These are phyloP conservation scores for Trichogramma evanescens DNA, from an alignment of 2,888 invertebrate species.

Conservation along the genomic window DNA sequence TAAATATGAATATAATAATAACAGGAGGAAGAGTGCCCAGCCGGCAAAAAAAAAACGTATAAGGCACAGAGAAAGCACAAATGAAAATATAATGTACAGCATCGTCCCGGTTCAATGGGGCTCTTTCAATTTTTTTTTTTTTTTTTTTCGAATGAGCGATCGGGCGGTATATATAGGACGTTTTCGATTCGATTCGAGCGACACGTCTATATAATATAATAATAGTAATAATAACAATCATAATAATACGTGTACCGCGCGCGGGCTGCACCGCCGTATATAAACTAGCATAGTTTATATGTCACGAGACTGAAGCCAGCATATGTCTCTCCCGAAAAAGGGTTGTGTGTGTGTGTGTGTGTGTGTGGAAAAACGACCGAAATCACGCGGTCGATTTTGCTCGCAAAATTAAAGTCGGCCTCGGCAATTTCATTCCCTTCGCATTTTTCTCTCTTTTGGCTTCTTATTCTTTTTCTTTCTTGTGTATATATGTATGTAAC, in stretches of 20 bases:
- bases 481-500: background rate
- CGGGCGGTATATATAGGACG: background rate
- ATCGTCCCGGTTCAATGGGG: too few species aligned
- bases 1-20: too few species aligned
- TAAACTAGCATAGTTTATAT: too few species aligned
- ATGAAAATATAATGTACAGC: too few species aligned
- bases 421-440: conserved; percentile 21
- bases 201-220: background rate
- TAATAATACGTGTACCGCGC: too few species aligned
- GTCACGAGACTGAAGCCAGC: too few species aligned
- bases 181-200: conserved; percentile 11
- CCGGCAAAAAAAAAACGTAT: too few species aligned
- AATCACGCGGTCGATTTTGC: conserved; percentile 25
- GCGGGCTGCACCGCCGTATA: too few species aligned
- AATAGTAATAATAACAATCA: too few species aligned
- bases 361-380: conserved; percentile 1
- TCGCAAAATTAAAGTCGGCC: conserved; percentile 21
- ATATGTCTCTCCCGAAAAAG: background rate
- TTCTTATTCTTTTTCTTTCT: conserved; percentile 3
- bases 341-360: conserved; percentile 4
- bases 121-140: too few species aligned
- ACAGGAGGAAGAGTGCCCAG: too few species aligned
- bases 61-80: too few species aligned
- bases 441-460: conserved; percentile 9
- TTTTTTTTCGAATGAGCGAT: background rate